phyloP scores from a whole-genome alignment of 2,888 invertebrate species.

The Plagiodera versicolora region DNA sequence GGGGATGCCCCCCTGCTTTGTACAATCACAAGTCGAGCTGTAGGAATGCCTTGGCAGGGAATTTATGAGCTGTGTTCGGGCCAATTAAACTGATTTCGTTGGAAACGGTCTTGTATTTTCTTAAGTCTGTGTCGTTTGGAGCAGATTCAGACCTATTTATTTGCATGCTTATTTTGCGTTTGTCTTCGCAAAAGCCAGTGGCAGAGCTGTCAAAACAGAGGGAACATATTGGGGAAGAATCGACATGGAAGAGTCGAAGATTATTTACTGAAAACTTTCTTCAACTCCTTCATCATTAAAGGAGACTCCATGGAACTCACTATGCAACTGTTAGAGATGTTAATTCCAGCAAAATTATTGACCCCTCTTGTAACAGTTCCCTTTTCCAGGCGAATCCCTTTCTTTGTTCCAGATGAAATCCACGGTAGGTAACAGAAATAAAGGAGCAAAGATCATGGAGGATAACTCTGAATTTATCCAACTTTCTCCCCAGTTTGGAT shows the following conservation, averaged over 20 bases:
- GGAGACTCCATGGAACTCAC: no score
- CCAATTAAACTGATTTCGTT: conserved; percentile 35
- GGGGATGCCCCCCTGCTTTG: no score
- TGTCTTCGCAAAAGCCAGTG: no score
- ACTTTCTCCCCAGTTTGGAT: background rate
- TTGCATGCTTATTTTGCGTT: background rate
- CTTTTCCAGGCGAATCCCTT: background rate
- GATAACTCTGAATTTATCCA: background rate
- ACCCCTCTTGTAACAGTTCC: background rate
- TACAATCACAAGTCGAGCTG: conserved; percentile 24
- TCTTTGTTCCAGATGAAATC: background rate
- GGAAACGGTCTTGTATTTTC: conserved; percentile 29
- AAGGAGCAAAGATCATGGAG: background rate
- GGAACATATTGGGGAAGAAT: no score
- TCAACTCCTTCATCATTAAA: background rate
- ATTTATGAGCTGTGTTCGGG: conserved; percentile 33
- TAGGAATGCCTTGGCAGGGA: conserved; percentile 24
- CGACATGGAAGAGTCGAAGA: no score
- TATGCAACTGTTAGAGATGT: no score
- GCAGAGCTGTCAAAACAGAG: no score
- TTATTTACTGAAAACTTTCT: no score
- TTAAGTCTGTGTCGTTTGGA: background rate
- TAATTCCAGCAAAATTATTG: background rate
- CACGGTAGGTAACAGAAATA: background rate
- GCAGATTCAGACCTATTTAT: background rate